phyloP scores from a whole-genome alignment of 2,888 invertebrate species.

The Cheilosia vernalis region DNA sequence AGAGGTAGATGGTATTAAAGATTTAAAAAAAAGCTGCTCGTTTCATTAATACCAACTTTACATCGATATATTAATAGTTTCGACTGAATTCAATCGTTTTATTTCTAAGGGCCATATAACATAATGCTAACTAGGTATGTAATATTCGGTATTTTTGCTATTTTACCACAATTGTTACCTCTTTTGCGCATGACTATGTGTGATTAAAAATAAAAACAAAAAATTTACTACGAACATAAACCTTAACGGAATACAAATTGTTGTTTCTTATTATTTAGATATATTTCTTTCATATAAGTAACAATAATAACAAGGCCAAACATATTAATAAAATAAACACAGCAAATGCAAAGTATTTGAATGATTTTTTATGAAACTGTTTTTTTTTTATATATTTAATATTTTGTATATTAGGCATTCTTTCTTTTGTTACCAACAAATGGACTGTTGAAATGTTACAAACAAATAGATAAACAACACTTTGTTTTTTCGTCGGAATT shows the following conservation, averaged over 20 bases:
- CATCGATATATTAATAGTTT: not conserved
- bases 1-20: too few species aligned
- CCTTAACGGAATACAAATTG: slow-evolving; percentile 40
- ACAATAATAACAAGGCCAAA: slow-evolving; percentile 57
- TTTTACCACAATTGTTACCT: not conserved
- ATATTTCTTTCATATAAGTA: slow-evolving; percentile 17
- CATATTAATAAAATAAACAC: slow-evolving; percentile 56
- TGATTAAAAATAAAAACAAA: slow-evolving; percentile 1
- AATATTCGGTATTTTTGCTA: not conserved
- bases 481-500: too few species aligned
- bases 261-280: slow-evolving; percentile 3
- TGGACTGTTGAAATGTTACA: too few species aligned
- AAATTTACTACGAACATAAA: slow-evolving; percentile 50
- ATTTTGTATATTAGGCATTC: slow-evolving; percentile 18
- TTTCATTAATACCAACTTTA: not conserved
- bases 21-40: too few species aligned
- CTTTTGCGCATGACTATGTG: slow-evolving; percentile 49
- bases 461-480: too few species aligned
- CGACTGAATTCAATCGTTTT: not conserved
- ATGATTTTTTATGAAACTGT: slow-evolving; percentile 36
- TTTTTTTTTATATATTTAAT: slow-evolving; percentile 10
- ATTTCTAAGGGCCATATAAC: slow-evolving; percentile 17
- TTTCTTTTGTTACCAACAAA: slow-evolving; percentile 1
- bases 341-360: slow-evolving; percentile 50
- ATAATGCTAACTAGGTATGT: not conserved